Evolutionary conservation across 2,113 vertebrate genomes (phyloP).

Genomic region (Lasiurus cinereus): DNA sequence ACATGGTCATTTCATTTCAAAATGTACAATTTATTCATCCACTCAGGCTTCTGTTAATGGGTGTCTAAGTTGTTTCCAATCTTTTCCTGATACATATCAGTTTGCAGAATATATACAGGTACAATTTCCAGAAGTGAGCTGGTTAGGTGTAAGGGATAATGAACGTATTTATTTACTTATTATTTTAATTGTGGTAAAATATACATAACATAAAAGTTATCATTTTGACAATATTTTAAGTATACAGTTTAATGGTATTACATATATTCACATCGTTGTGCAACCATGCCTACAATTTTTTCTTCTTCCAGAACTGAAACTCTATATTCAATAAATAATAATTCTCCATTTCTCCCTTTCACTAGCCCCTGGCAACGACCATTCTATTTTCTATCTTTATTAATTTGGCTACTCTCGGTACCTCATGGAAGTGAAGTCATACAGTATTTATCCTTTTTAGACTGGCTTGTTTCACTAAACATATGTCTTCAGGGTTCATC

Average conservation of each 20-base stretch:
- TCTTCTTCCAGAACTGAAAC: background rate
- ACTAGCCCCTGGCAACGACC: background rate
- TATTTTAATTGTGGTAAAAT: background rate
- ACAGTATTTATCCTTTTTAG: background rate
- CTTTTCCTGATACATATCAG: background rate
- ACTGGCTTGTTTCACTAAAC: background rate
- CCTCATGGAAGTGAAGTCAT: background rate
- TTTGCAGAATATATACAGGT: background rate
- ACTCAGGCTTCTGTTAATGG: background rate
- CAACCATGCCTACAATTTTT: background rate
- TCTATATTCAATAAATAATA: background rate
- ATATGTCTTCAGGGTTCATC: background rate
- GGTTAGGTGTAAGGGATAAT: background rate
- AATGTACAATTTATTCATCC: background rate
- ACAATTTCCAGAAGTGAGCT: background rate
- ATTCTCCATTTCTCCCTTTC: background rate
- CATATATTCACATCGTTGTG: background rate
- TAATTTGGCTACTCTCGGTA: background rate
- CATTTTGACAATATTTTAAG: background rate
- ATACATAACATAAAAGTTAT: background rate
- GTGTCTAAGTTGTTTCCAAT: background rate
- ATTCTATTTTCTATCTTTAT: constrained; percentile 2
- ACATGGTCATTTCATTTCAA: background rate
- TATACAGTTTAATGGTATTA: background rate
- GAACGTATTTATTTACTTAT: background rate